Percentiles rank a stretch among this genome's conserved stretches.
Conservation (phyloP, 2,888 invertebrate species). For the Rhimphoctona megacephalus region DNA sequence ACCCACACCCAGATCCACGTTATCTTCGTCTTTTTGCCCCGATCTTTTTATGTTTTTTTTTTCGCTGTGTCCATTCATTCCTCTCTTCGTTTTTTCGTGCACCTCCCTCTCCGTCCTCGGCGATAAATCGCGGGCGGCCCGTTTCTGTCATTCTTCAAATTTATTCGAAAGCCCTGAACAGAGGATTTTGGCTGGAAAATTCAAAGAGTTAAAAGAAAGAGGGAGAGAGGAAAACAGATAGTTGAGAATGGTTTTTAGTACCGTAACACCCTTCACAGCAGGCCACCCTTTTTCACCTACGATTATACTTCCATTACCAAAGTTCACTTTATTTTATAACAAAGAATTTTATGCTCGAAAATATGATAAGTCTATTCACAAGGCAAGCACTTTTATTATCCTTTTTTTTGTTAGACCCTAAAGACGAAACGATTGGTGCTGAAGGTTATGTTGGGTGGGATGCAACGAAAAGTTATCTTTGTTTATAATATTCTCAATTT, state of each 20-base stretch:
- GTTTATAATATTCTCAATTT: too few species aligned
- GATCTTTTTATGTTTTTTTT: slow-evolving; percentile 21
- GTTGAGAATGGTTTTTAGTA: slow-evolving; percentile 19
- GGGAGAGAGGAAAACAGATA: slow-evolving; percentile 7
- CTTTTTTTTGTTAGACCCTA: too few species aligned
- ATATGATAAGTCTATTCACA: too few species aligned
- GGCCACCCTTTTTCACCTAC: slow-evolving; percentile 4
- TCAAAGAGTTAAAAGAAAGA: not conserved
- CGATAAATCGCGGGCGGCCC: slow-evolving; percentile 60
- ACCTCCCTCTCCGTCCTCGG: not conserved
- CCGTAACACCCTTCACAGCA: not conserved
- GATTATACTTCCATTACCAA: slow-evolving; percentile 3
- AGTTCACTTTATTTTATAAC: not conserved
- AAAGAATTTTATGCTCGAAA: too few species aligned
- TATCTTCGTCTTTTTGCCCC: not conserved
- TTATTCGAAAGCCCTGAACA: slow-evolving; percentile 39
- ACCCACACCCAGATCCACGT: not conserved
- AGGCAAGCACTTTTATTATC: too few species aligned
- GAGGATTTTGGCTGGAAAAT: slow-evolving; percentile 31
- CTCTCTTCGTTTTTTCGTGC: slow-evolving; percentile 37
- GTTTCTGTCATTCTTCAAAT: slow-evolving; percentile 64
- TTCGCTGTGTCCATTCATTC: slow-evolving; percentile 20
- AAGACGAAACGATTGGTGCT: too few species aligned
- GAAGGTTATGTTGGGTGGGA: too few species aligned
- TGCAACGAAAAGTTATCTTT: too few species aligned